Base-by-base conservation (phyloP, 2,888 invertebrate genomes). In the Ypsolopha scabrella region DNA sequence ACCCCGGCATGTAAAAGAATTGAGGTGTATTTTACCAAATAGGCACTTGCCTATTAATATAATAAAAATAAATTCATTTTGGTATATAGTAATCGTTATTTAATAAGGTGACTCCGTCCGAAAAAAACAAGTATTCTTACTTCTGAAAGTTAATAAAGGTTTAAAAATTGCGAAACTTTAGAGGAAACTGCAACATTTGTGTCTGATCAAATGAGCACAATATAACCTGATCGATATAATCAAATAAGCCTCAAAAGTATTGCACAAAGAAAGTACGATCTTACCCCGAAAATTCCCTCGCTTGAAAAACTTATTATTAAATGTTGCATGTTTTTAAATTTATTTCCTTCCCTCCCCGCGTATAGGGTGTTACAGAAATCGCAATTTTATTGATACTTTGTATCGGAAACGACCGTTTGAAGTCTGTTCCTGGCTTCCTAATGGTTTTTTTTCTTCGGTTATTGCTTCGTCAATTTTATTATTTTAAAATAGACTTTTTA, bases 271-370 rank as follows among this genome's bases (percentile, higher is more conserved):
- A 24, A 24, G 24, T 24, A 24, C 24, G 24, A 24, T 3, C 24
- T 24, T 24, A 63, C 71, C 69, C 65, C 60, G 59, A 57, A 60
- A 60, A 57, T 68, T 13, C 24, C 24, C 37, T 36, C 70, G 73
- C 52, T 51, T 49, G 41, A 48, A 39, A 51, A 47, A 61, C 64
- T 75, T 78, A 80, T 80, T 79, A 80, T 78, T 79, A 77, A 79
- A 80, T 78, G 79, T 78, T 78, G 78, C 80, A 79, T 80, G 73
- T 70, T 79, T 80, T 76, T 73, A 76, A 79, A 77, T 74, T 68
- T 72, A 74, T 69, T 63, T 60, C 58, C 52, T 57, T 59, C 67
- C 61, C 60, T 55, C 35, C 48, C 46, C 52, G 24, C 24, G 24
- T 49, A 38, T 52, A 49, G 24, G 24, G 24, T 24, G 24, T 61